Percentiles rank a stretch among this genome's conserved stretches.
Evolutionary conservation across 2,113 vertebrate genomes (phyloP).

Genomic region (Nannospalax galili): DNA sequence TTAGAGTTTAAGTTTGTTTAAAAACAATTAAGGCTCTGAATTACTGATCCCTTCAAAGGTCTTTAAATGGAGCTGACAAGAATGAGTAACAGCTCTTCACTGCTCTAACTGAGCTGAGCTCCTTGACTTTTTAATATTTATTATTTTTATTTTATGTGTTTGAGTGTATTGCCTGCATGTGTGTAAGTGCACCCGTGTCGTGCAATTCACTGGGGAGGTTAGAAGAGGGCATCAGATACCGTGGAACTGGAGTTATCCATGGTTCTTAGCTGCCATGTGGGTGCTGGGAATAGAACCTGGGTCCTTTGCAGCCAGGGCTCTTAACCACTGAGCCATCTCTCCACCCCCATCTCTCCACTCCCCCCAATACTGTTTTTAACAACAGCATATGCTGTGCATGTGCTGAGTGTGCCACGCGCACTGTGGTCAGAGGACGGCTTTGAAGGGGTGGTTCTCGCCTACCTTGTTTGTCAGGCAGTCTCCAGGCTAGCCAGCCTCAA

Average conservation of each 20-base stretch:
- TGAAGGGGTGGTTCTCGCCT: no score
- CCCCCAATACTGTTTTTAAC: not conserved
- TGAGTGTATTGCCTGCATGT: no score
- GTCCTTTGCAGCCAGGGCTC: no score
- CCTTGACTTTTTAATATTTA: conserved; percentile 15
- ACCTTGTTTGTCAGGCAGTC: not conserved
- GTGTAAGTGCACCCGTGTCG: no score
- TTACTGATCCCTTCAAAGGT: not conserved
- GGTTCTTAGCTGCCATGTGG: no score
- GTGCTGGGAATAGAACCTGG: no score
- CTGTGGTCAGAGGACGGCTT: not conserved
- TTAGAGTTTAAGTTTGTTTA: not conserved
- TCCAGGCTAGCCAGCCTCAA: not conserved
- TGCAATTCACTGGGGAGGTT: no score
- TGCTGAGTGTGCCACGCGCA: not conserved
- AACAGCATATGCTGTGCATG: not conserved
- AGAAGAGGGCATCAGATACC: no score
- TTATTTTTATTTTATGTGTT: no score
- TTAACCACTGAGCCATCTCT: no score
- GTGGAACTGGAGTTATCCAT: no score
- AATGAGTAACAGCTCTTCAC: not conserved
- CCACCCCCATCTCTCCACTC: no score
- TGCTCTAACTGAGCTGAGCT: not conserved
- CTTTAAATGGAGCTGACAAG: not conserved
- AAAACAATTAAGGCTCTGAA: not conserved